These are phyloP conservation scores for Drosophila koepferae DNA, from an alignment of 2,888 invertebrate genomes.

Conservation along the genomic window DNA sequence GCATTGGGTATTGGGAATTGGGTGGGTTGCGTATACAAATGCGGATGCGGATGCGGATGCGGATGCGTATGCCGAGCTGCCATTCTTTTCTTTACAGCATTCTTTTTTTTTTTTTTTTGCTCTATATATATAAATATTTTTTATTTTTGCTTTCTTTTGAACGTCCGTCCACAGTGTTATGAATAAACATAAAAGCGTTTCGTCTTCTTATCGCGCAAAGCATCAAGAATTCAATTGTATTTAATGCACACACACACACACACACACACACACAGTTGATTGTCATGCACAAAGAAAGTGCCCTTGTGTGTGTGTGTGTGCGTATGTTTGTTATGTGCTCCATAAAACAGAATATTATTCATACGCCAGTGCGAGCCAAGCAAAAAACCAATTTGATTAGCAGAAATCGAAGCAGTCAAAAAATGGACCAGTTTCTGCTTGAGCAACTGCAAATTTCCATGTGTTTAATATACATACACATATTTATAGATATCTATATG, in stretches of 20 bases:
- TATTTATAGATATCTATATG: background rate
- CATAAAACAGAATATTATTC: conserved; percentile 63
- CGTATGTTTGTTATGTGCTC: conserved; percentile 28
- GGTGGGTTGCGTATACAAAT: conserved; percentile 31
- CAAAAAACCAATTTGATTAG: conserved; percentile 58
- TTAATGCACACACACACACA: conserved; percentile 48
- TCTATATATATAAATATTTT: background rate
- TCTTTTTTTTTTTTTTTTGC: no score
- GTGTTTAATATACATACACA: background rate
- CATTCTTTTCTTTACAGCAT: conserved; percentile 10
- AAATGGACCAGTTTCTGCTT: conserved; percentile 24
- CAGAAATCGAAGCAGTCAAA: conserved; percentile 34
- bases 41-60: conserved; percentile 28
- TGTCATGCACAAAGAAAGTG: conserved; percentile 62
- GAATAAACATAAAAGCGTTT: conserved; percentile 76
- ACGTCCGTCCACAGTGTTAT: conserved; percentile 55
- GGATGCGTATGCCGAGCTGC: conserved; percentile 25
- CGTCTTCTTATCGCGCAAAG: conserved; percentile 64
- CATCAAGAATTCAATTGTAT: conserved; percentile 77
- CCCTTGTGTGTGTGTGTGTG: conserved; percentile 18
- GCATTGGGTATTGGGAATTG: conserved; percentile 38
- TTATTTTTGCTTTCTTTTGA: conserved; percentile 6
- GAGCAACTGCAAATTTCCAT: background rate
- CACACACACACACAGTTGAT: conserved; percentile 45
- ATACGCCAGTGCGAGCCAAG: conserved; percentile 52